Base-by-base conservation (phyloP, 2,888 invertebrate genomes). In the Pyrrhosoma nymphula region DNA sequence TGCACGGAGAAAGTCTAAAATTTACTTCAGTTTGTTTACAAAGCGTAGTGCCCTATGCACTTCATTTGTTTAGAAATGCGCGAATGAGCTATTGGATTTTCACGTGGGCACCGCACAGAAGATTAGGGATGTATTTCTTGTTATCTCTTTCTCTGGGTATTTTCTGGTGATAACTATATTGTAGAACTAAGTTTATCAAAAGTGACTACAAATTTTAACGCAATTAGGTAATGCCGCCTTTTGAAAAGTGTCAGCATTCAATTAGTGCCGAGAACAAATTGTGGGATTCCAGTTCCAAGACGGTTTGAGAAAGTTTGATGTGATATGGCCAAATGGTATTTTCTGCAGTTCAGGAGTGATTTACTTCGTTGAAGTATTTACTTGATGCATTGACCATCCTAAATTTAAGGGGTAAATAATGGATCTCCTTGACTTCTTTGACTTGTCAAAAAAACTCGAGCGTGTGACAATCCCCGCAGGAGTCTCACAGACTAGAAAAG, bases 401-500 rank as follows among this genome's bases (percentile, higher is more conserved):
- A 47, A 47, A 47, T 4, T 47, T 47, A 47, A 47, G 47, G 47
- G 47, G n/a, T n/a, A 47, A 55, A 69, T 60, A 26, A 95, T 95
- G 95, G 95, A 95, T 95, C 95, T 96, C 56, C 91, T 95, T 23
- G 96, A 95, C 56, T 95, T 96, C 35, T 96, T 96, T 90, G 95
- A 96, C 91, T 60, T 95, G 56, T 60, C 75, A 8, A 96, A 95
- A 93, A 93, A 82, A 30, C 89, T 96, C 35, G 95, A 95, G 75
- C 90, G 95, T n/a, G 95, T 89, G 23, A 60, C 82, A 16, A 69
- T 95, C 23, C 95, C 95, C 18, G 95, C 95, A 1, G 95, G 95
- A 39, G 95, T 93, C 47, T 95, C 95, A 14, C 69, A 95, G 75
- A 26, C 90, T 35, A 63, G 35, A 16, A 95, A 91, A 89, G 95